These are phyloP conservation scores for Tetranychus cinnabarinus DNA, from an alignment of 1,140 invertebrate species.

Conservation along the genomic window DNA sequence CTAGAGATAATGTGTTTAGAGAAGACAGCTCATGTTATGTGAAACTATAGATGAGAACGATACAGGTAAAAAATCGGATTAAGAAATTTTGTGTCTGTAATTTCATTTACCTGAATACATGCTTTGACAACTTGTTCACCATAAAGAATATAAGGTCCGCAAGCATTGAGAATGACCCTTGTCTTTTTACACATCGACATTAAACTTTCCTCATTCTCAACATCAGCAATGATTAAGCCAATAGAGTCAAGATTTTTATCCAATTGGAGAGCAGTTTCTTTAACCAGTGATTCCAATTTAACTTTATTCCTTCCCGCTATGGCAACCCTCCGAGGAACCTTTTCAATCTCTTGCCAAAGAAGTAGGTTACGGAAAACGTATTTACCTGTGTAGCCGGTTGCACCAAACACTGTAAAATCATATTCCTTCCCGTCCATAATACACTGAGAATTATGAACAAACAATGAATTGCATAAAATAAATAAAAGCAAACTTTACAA, in stretches of 20 bases:
- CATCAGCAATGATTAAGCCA: conserved; percentile 47
- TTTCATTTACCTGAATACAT: conserved; percentile 41
- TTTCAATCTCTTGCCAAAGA: conserved; percentile 2
- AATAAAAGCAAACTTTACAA: too few relatives aligned
- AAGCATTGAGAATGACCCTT: conserved; percentile 56
- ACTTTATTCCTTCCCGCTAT: conserved; percentile 40
- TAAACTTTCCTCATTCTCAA: conserved; percentile 41
- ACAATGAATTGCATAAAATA: too few relatives aligned
- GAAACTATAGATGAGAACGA: too few relatives aligned
- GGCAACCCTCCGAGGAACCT: conserved; percentile 31
- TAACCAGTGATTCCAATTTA: conserved; percentile 41
- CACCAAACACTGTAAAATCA: conserved; percentile 62
- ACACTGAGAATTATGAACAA: too few relatives aligned
- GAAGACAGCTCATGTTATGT: too few relatives aligned
- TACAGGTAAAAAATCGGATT: too few relatives aligned
- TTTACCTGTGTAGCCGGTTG: conserved; percentile 56
- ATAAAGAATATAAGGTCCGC: conserved; percentile 40
- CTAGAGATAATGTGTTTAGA: too few relatives aligned
- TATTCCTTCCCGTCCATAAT: neutral
- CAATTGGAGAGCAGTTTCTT: conserved; percentile 21
- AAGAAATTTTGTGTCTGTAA: too few relatives aligned
- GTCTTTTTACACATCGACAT: conserved; percentile 44
- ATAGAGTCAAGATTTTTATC: conserved; percentile 13
- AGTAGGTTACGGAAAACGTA: conserved; percentile 23
- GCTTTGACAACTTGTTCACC: conserved; percentile 70